Conservation (phyloP, 1,140 invertebrate genomes). For the Listronotus bonariensis region DNA sequence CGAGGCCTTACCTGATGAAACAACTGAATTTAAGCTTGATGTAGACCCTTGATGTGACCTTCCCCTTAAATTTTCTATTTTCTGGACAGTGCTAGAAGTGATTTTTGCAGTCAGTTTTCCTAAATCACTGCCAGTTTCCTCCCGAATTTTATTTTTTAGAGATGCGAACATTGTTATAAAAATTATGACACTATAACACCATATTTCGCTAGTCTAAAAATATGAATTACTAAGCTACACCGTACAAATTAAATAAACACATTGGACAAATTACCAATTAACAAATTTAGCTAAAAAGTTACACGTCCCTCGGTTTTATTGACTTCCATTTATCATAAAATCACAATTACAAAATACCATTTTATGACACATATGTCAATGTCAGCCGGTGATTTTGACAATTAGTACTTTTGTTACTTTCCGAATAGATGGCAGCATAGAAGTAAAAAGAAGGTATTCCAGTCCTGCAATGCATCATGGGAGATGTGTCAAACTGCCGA, state of each 20-base stretch:
- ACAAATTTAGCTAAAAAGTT: not conserved
- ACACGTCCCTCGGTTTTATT: slow-evolving; percentile 8
- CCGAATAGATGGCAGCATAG: no score
- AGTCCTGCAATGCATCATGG: no score
- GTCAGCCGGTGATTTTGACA: no score
- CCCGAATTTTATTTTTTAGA: slow-evolving; percentile 74
- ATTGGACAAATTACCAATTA: not conserved
- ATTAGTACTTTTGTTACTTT: no score
- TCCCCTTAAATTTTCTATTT: slow-evolving; percentile 59
- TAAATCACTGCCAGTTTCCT: slow-evolving; percentile 74
- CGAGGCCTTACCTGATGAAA: slow-evolving; percentile 46
- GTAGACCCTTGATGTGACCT: slow-evolving; percentile 65
- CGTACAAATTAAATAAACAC: not conserved
- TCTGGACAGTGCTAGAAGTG: slow-evolving; percentile 56
- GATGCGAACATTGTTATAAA: slow-evolving; percentile 63
- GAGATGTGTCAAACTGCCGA: no score
- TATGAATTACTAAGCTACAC: not conserved
- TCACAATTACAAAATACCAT: no score
- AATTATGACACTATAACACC: not conserved
- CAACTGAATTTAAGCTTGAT: slow-evolving; percentile 64
- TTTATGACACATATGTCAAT: no score
- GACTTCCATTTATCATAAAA: slow-evolving; percentile 5
- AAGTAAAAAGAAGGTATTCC: no score
- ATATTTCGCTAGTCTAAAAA: slow-evolving; percentile 3
- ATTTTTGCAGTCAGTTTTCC: slow-evolving; percentile 58